These are phyloP conservation scores for Elysia chlorotica DNA, from an alignment of 1,140 invertebrate species.

Conservation along the genomic window DNA sequence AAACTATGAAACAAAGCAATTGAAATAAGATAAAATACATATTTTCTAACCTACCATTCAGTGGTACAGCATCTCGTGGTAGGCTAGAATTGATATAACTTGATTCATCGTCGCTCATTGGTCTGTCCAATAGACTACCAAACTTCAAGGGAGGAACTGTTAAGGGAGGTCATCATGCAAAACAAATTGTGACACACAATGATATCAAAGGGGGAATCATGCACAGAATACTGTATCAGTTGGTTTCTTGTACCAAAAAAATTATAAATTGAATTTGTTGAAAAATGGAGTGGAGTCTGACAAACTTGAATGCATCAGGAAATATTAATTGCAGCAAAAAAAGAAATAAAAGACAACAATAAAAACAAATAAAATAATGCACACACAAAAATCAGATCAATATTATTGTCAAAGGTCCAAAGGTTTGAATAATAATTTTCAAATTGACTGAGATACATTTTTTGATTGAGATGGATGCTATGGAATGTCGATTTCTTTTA, in stretches of 20 bases:
- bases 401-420: background rate
- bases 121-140: constrained; percentile 50
- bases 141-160: constrained; percentile 51
- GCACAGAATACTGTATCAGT: too few relatives aligned
- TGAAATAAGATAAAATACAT: too few relatives aligned
- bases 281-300: too few relatives aligned
- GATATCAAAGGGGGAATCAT: background rate
- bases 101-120: constrained; percentile 49
- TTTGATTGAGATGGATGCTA: too few relatives aligned
- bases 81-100: constrained; percentile 45
- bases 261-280: too few relatives aligned
- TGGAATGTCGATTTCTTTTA: too few relatives aligned
- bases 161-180: background rate
- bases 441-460: too few relatives aligned
- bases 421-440: too few relatives aligned
- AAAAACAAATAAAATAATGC: background rate
- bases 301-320: too few relatives aligned
- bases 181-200: background rate
- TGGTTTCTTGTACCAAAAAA: too few relatives aligned
- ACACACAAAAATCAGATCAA: background rate
- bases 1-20: too few relatives aligned
- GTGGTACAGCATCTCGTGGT: constrained; percentile 37
- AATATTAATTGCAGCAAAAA: too few relatives aligned
- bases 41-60: constrained; percentile 56
- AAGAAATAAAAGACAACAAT: background rate